phyloP scores from a whole-genome alignment of 2,888 invertebrate species.

The Julus scandinavius region DNA sequence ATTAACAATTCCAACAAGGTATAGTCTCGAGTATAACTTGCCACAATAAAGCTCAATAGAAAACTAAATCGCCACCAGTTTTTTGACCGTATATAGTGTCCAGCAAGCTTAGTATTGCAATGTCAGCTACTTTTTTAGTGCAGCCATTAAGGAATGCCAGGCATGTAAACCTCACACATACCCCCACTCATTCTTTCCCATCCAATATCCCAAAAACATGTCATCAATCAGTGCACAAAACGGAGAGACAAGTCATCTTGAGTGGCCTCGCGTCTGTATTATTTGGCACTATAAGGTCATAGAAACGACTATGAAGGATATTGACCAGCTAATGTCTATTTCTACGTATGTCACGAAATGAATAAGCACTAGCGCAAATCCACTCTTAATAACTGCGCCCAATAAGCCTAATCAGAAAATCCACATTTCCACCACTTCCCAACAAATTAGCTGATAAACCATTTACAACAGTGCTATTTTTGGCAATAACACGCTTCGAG shows the following conservation, averaged over 20 bases:
- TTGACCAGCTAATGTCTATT: background rate
- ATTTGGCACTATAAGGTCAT: background rate
- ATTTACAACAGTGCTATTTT: background rate
- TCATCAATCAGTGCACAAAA: slow-evolving; percentile 42
- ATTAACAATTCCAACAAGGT: no score
- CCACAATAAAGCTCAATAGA: no score
- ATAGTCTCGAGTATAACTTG: no score
- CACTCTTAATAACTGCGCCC: slow-evolving; percentile 25
- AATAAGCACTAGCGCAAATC: slow-evolving; percentile 34
- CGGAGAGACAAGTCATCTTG: slow-evolving; percentile 17
- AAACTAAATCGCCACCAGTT: no score
- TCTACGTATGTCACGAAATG: background rate
- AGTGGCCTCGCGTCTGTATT: background rate
- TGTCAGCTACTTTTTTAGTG: slow-evolving; percentile 16
- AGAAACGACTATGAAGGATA: background rate
- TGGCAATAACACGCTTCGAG: background rate
- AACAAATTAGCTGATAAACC: background rate
- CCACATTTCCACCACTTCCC: background rate
- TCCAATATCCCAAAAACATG: slow-evolving; percentile 1
- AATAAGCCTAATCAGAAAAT: slow-evolving; percentile 38
- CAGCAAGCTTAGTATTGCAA: background rate
- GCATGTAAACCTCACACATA: slow-evolving; percentile 38
- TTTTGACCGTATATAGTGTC: background rate
- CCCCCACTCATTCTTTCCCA: background rate
- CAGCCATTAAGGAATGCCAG: slow-evolving; percentile 8